Evolutionary conservation across 1,140 invertebrate species (phyloP), one percentile per base, ranked within the genome.

Genomic region (Polypedilum vanderplanki): DNA sequence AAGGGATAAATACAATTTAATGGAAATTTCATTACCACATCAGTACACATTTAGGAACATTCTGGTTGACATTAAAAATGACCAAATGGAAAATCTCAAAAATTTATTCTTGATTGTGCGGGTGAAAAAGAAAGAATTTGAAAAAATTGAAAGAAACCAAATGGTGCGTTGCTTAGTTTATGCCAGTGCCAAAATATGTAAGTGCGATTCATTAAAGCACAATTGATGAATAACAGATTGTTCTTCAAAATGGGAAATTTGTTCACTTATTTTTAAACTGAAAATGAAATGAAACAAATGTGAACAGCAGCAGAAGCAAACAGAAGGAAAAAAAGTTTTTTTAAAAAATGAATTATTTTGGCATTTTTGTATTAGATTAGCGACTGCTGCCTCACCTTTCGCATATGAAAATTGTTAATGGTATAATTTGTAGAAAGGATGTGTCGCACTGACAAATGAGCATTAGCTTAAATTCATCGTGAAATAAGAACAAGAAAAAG

Each of bases 181-280:
- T 70, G 17, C 15, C 65, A 70, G 46, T 57, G 46, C 46, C 46
- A 57, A 57, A 57, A 57, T 12, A 57, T 57, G 9, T 70, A 70
- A 70, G 20, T 70, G 17, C 65, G 9, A 70, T 70, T 70, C 65
- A 70, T 70, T 70, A 70, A 70, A 70, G 18, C 18, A 18, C 18
- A 70, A 70, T 70, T 70, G 65, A 70, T 10, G 65, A 70, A 70
- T 22, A 70, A 18, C 65, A 70, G 65, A 70, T 70, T 70, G 65
- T 22, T 70, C 18, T 18, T 70, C 17, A 18, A 57, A 57, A 9
- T 1, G 15, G 15, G 8, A 46, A 46, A 46, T 3, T 46, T 46
- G 24, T 46, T 46, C 8, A 12, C 15, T 46, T 46, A 46, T 57
- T 57, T 57, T 15, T 15, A 57, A 57, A 57, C n/a, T 57, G 46